Base-by-base conservation (phyloP, 1,140 invertebrate species). In the Formica selysi region DNA sequence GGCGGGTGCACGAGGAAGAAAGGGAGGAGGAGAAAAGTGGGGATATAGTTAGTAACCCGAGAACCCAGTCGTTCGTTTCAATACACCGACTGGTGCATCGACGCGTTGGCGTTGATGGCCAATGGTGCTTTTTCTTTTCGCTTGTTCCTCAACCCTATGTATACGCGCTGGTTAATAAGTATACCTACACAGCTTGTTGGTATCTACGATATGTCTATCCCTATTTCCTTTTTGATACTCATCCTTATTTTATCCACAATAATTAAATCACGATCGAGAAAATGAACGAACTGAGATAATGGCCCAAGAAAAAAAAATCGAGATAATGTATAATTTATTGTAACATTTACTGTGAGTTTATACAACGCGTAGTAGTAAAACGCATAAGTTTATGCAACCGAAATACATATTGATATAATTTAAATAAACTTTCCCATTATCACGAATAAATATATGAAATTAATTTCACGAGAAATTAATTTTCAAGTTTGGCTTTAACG, bases 11-110 rank as follows among this genome's bases (percentile, higher is more conserved):
- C 13, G 61, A 70, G 54, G 48, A 19, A 57, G 54, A 80, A 38
- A 70, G 11, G 26, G 38, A 22, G 65, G 57, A 85, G 26, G 36
- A 38, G 54, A 22, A 80, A 22, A 29, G 88, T 76, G 73, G 85
- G 86, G 88, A 91, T 91, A 87, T 90, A 91, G 91, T 91, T 91
- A 88, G 91, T 91, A 92, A 92, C 90, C 87, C 76, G 91, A 92
- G 91, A 92, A 91, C 86, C 87, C 87, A 84, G 88, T 90, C 90
- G 89, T 91, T 91, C 91, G 89, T 91, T 92, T 91, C 91, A 91
- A 92, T 92, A 91, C 88, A 67, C 67, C 68, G 80, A 59, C 74
- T 70, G 65, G 87, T 90, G 83, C 87, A 90, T 80, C 86, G 87
- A 92, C 90, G 80, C 81, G 67, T 73, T 67, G 54, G 70, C 86